These are phyloP conservation scores for Prionailurus bengalensis DNA, from an alignment of 2,113 vertebrate genomes.

Conservation along the genomic window DNA sequence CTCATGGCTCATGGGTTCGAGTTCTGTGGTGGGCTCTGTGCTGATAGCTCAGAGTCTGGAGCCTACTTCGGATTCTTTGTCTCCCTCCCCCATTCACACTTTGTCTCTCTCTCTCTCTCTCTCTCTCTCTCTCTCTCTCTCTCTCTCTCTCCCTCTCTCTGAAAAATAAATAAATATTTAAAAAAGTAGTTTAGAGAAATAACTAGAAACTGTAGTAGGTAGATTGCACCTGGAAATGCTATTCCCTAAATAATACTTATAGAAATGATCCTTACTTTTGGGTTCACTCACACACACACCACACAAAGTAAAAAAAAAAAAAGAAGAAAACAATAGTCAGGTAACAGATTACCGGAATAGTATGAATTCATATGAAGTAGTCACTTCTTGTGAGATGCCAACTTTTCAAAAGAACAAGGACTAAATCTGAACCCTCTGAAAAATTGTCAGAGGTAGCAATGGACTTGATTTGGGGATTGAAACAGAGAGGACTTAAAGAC, in stretches of 20 bases:
- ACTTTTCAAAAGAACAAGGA: constrained; percentile 39
- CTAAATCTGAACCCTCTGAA: background rate
- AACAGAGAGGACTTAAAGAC: constrained; percentile 23
- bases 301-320: background rate
- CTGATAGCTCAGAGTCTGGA: no score
- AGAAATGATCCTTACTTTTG: constrained; percentile 21
- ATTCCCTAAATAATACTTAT: background rate
- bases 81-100: no score
- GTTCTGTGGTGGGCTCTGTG: no score
- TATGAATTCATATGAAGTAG: background rate
- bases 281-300: background rate
- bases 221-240: background rate
- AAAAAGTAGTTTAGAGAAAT: background rate
- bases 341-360: background rate
- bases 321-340: background rate
- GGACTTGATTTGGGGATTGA: background rate
- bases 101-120: no score
- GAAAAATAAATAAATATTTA: no score
- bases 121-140: no score
- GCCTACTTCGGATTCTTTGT: no score
- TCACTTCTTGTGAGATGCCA: background rate
- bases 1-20: no score
- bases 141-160: no score
- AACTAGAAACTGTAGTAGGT: background rate
- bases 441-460: background rate